These are phyloP conservation scores for Trachelus iudaicus DNA, from an alignment of 2,888 invertebrate species.

Conservation along the genomic window DNA sequence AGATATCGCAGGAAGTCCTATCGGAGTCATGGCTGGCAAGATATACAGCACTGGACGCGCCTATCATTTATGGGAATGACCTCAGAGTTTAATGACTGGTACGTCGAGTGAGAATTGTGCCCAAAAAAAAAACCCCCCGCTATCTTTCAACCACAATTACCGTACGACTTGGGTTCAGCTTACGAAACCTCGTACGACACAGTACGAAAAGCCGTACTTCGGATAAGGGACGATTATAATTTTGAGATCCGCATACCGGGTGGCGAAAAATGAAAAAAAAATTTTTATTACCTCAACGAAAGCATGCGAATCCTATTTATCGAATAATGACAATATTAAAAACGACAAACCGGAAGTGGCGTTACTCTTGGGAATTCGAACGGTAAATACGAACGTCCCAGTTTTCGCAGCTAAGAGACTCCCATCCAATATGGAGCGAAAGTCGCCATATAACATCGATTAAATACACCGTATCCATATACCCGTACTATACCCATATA, in stretches of 20 bases:
- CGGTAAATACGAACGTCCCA: constrained; percentile 18
- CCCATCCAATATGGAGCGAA: constrained; percentile 31
- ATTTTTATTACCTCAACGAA: neutral
- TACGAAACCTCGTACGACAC: too few relatives aligned
- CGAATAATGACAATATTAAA: neutral
- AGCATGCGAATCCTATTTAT: neutral
- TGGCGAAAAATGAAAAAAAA: too few relatives aligned
- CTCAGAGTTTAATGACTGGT: neutral
- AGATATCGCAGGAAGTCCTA: neutral
- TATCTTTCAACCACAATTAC: neutral
- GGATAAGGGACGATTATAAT: too few relatives aligned
- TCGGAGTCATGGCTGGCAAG: neutral
- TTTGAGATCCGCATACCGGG: too few relatives aligned
- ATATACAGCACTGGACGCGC: neutral
- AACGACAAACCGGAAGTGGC: neutral
- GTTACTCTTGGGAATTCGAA: neutral
- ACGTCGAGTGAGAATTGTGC: neutral
- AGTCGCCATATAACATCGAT: constrained; percentile 14
- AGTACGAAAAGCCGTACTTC: too few relatives aligned
- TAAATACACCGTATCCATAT: neutral
- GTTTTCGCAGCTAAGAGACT: constrained; percentile 23
- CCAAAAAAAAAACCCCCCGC: neutral
- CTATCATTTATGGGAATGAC: neutral
- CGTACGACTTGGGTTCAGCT: neutral
- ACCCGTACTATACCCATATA: neutral